Percentiles rank a stretch among this genome's conserved stretches.
phyloP scores from a whole-genome alignment of 2,888 invertebrate species.

The Latrodectus hesperus region DNA sequence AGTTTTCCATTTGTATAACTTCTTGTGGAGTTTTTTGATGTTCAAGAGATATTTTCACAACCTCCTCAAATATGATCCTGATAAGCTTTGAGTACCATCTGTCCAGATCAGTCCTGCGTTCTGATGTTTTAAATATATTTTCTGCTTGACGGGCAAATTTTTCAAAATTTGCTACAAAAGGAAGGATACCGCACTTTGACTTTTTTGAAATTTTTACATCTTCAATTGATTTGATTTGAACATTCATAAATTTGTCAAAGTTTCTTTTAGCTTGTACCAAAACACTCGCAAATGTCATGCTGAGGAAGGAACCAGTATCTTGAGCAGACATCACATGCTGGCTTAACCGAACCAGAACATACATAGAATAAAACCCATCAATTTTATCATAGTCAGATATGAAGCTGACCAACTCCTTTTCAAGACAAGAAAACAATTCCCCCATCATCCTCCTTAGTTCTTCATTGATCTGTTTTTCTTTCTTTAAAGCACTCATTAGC shows the following conservation, averaged over 20 bases:
- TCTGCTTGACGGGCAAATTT: slow-evolving; percentile 91
- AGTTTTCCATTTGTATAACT: slow-evolving; percentile 96
- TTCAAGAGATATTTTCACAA: slow-evolving; percentile 85
- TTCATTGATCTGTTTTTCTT: slow-evolving; percentile 69
- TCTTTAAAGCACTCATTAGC: slow-evolving; percentile 61
- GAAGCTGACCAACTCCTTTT: slow-evolving; percentile 89
- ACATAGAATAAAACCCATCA: slow-evolving; percentile 94
- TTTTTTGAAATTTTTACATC: slow-evolving; percentile 84
- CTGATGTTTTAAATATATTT: slow-evolving; percentile 88
- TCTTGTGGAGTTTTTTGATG: slow-evolving; percentile 94
- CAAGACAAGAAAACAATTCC: slow-evolving; percentile 90
- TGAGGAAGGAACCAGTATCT: slow-evolving; percentile 89
- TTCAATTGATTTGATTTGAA: slow-evolving; percentile 78
- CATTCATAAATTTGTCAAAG: slow-evolving; percentile 90
- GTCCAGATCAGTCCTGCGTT: slow-evolving; percentile 90
- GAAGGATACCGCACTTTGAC: slow-evolving; percentile 90
- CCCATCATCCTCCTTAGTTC: slow-evolving; percentile 82
- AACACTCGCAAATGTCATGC: slow-evolving; percentile 89
- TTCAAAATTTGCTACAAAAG: slow-evolving; percentile 92
- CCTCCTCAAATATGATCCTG: slow-evolving; percentile 88
- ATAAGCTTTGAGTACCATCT: slow-evolving; percentile 91
- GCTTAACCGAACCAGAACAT: slow-evolving; percentile 91
- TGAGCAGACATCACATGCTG: slow-evolving; percentile 94
- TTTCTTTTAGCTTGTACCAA: slow-evolving; percentile 90
- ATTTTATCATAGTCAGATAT: slow-evolving; percentile 89